phyloP scores from a whole-genome alignment of 2,113 vertebrate species.

The Choloepus hoffmanni region DNA sequence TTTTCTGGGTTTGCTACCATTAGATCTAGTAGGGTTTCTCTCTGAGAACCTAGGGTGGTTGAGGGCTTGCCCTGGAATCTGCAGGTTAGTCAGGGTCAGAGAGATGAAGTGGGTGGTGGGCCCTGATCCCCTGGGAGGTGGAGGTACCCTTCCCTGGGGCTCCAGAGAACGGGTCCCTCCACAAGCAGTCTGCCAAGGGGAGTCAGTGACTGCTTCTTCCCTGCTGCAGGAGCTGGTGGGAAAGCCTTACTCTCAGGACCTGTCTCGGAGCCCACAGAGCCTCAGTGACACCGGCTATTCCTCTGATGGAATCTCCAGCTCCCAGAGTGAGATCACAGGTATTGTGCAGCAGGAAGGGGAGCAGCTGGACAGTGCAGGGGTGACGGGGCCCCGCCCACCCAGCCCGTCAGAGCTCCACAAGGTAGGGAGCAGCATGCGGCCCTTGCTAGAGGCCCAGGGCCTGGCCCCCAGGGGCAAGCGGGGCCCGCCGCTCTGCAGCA shows the following conservation, averaged over 20 bases:
- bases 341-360: conserved; percentile 94
- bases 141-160: background rate
- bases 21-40: conserved; percentile 14
- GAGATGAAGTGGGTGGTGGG: background rate
- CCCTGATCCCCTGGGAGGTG: background rate
- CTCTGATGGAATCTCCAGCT: conserved; percentile 97
- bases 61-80: background rate
- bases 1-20: background rate
- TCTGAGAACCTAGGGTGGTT: background rate
- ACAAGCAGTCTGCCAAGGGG: fast-evolving
- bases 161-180: background rate
- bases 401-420: conserved; percentile 96
- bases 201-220: conserved; percentile 59
- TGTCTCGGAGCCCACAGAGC: conserved; percentile 95
- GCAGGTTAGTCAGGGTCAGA: background rate
- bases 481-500: conserved; percentile 83
- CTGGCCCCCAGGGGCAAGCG: conserved; percentile 77
- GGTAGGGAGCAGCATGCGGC: conserved; percentile 94
- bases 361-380: conserved; percentile 92
- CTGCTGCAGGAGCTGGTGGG: conserved; percentile 90
- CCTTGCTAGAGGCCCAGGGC: conserved; percentile 91
- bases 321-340: conserved; percentile 96
- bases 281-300: conserved; percentile 99
- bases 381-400: conserved; percentile 89
- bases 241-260: conserved; percentile 95